Evolutionary conservation across 1,140 invertebrate species (phyloP), one percentile per base, ranked within the genome.

Genomic region (Polyergus mexicanus): DNA sequence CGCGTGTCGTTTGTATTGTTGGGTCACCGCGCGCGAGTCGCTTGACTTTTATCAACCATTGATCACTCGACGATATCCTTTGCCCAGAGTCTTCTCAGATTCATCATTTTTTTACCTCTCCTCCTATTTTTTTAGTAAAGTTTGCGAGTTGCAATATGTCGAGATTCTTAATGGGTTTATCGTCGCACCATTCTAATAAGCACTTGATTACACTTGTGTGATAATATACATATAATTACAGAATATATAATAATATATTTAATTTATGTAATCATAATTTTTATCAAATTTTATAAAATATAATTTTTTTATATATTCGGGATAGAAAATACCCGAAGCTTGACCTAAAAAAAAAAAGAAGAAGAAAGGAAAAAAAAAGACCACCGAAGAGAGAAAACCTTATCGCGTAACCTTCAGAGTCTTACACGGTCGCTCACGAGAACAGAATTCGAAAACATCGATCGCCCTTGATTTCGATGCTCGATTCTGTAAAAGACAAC

Each of bases 401-500:
- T 25, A 60, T 16, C 51, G 54, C 22, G 54, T 41, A 74, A 74
- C 3, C 10, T 13, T 74, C 71, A 74, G 13, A 54, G 71, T 19
- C 56, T 22, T 58, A 58, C 47, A 51, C 16, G 56, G 56, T 22
- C 71, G 38, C 7, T 1, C 35, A 60, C 71, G 71, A 74, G 71
- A 74, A 54, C 35, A 3, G 71, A 74, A 74, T 74, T 58, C 71
- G 54, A 74, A 69, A 74, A 74, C 71, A 22, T 3, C n/a, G 71
- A 58, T 74, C 35, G 71, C 71, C 71, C 71, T 74, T 74, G 71
- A 74, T 74, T 60, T 13, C 32, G 71, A 74, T 25, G n/a, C 54
- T 41, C 7, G n/a, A 58, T 58, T 25, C 51, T 58, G 51, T 74
- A 11, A n/a, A 58, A 38, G 51, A 19, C 51, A 56, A 0, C 32